phyloP scores from a whole-genome alignment of 1,140 invertebrate genomes.

The Radopholus similis region DNA sequence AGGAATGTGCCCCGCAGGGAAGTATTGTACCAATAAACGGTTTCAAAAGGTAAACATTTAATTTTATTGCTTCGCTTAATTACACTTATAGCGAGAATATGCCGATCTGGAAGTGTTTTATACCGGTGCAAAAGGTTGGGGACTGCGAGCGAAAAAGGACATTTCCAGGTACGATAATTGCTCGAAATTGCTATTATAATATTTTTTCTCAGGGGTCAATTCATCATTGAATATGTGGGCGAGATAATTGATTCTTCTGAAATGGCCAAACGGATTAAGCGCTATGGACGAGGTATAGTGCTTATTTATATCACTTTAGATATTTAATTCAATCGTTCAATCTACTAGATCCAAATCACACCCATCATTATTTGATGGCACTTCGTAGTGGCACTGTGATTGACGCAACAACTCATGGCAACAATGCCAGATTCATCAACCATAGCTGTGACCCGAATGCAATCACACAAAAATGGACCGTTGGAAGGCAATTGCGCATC shows the following conservation, averaged over 20 bases:
- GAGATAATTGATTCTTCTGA: conserved; percentile 86
- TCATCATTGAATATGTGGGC: conserved; percentile 96
- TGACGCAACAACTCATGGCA: conserved; percentile 84
- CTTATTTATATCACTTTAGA: too few relatives aligned
- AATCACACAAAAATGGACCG: conserved; percentile 79
- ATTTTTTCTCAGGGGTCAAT: conserved; percentile 72
- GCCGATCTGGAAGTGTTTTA: conserved; percentile 37
- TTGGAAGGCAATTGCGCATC: conserved; percentile 67
- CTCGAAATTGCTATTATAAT: not conserved
- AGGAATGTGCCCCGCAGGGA: conserved; percentile 25
- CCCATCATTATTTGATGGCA: conserved; percentile 97
- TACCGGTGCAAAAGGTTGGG: conserved; percentile 40
- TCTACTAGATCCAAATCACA: conserved; percentile 67
- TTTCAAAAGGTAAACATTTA: conserved; percentile 33
- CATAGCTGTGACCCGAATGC: conserved; percentile 97
- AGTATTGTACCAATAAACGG: conserved; percentile 41
- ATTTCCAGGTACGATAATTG: conserved; percentile 8
- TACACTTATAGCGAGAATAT: conserved; percentile 34
- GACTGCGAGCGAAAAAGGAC: conserved; percentile 30
- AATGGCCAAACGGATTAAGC: conserved; percentile 80
- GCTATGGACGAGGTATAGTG: conserved; percentile 79
- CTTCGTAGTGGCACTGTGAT: conserved; percentile 88
- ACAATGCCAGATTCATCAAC: conserved; percentile 93
- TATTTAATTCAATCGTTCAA: too few relatives aligned
- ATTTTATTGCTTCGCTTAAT: conserved; percentile 14